phyloP scores from a whole-genome alignment of 1,140 invertebrate species.

The Capitella teleta region DNA sequence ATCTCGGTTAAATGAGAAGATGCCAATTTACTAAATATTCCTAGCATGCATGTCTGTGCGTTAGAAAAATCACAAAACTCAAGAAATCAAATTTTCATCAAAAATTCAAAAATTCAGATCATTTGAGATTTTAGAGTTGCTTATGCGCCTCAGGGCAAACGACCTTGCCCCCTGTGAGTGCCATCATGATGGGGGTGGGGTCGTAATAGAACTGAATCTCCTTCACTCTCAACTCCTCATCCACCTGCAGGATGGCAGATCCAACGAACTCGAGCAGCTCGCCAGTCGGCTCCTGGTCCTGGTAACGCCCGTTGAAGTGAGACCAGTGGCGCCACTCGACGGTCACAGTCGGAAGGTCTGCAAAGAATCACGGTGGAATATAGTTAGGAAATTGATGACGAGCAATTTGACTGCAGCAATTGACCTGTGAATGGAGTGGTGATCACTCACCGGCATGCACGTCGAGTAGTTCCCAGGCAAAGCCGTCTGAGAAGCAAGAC shows the following conservation, averaged over 20 bases:
- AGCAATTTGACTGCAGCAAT: neutral
- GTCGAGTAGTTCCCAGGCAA: constrained; percentile 21
- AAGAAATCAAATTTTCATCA: too few species aligned
- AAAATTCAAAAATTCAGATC: too few species aligned
- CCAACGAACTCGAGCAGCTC: constrained; percentile 20
- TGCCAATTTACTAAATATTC: too few species aligned
- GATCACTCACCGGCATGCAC: constrained; percentile 16
- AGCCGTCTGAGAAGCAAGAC: constrained; percentile 14
- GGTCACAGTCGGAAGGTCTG: constrained; percentile 19
- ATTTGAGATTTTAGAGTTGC: too few species aligned
- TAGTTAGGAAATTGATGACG: neutral
- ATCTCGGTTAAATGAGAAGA: too few species aligned
- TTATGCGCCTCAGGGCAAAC: too few species aligned
- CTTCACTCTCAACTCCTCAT: constrained; percentile 18
- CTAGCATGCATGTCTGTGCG: too few species aligned
- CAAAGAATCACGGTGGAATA: neutral
- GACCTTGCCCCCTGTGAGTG: neutral
- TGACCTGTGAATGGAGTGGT: neutral
- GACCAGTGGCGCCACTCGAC: constrained; percentile 25
- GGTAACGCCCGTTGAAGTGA: constrained; percentile 15
- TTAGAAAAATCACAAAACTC: too few species aligned
- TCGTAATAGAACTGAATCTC: constrained; percentile 19
- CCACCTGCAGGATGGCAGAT: constrained; percentile 16
- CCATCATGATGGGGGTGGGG: neutral
- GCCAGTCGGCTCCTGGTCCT: constrained; percentile 13